phyloP scores from a whole-genome alignment of 2,797 vertebrate genomes.

The Streptopelia turtur region DNA sequence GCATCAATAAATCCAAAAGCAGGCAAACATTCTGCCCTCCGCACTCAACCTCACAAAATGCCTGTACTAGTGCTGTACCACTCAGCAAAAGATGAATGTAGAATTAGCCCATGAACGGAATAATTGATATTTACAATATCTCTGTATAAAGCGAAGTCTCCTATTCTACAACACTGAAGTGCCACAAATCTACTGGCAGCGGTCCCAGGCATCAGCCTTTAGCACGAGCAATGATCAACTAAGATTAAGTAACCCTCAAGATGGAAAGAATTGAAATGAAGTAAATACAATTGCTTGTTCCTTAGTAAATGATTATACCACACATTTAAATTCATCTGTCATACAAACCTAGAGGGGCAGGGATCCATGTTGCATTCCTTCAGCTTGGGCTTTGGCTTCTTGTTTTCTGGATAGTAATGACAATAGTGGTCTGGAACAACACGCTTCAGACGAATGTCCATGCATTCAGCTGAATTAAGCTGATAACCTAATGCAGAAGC shows the following conservation, averaged over 20 bases:
- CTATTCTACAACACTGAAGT: background rate
- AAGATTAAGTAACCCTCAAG: background rate
- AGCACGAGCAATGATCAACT: background rate
- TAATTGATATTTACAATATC: background rate
- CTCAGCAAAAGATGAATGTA: background rate
- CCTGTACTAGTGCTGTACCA: background rate
- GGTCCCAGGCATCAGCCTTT: background rate
- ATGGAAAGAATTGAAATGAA: background rate
- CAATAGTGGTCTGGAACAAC: constrained; percentile 89
- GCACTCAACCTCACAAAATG: background rate
- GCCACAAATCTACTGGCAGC: background rate
- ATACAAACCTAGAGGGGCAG: constrained; percentile 87
- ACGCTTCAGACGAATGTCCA: constrained; percentile 87
- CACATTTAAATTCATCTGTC: background rate
- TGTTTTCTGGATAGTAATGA: constrained; percentile 89
- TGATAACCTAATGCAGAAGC: constrained; percentile 84
- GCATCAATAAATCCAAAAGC: background rate
- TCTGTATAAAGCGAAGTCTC: background rate
- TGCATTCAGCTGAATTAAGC: constrained; percentile 92
- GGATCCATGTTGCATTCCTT: constrained; percentile 94
- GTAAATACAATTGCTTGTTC: background rate
- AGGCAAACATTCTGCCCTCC: background rate
- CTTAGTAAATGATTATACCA: background rate
- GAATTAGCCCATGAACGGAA: background rate
- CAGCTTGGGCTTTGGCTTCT: constrained; percentile 94